Percentiles rank a stretch among this genome's conserved stretches.
phyloP scores from a whole-genome alignment of 2,113 vertebrate genomes.

The Porphyrio hochstetteri region DNA sequence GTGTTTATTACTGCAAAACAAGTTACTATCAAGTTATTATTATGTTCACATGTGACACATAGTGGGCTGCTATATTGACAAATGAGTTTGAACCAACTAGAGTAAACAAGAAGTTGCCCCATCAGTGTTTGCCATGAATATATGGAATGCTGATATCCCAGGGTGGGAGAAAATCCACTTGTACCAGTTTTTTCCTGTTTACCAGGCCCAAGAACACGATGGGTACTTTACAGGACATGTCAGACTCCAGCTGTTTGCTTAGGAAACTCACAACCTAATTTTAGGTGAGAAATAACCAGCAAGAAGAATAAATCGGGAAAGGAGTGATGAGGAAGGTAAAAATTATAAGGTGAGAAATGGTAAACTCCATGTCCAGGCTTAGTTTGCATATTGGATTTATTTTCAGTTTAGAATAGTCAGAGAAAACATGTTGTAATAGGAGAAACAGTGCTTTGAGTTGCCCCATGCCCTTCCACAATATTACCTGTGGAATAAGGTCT shows the following conservation, averaged over 20 bases:
- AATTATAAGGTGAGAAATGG: rapidly evolving
- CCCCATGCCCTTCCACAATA: neutral
- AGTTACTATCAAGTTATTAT: conserved; percentile 22
- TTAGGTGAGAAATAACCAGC: neutral
- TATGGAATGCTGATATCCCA: conserved; percentile 17
- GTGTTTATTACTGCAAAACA: conserved; percentile 28
- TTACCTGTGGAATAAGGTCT: neutral
- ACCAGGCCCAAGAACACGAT: neutral
- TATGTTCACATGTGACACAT: conserved; percentile 13
- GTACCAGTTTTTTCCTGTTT: neutral
- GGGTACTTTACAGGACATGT: neutral
- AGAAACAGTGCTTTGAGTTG: neutral
- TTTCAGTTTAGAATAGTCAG: neutral
- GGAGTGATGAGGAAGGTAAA: neutral
- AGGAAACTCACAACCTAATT: neutral
- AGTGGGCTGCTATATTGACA: conserved; percentile 49
- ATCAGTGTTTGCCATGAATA: conserved; percentile 34
- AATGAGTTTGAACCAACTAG: conserved; percentile 18
- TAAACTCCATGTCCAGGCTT: neutral
- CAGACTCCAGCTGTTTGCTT: rapidly evolving
- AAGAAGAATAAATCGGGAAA: neutral
- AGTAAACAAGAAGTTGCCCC: conserved; percentile 40
- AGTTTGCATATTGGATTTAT: neutral
- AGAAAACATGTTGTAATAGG: neutral
- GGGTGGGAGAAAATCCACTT: conserved; percentile 8